Conservation (phyloP, 2,888 invertebrate genomes). For the Ferdinandea cuprea region DNA sequence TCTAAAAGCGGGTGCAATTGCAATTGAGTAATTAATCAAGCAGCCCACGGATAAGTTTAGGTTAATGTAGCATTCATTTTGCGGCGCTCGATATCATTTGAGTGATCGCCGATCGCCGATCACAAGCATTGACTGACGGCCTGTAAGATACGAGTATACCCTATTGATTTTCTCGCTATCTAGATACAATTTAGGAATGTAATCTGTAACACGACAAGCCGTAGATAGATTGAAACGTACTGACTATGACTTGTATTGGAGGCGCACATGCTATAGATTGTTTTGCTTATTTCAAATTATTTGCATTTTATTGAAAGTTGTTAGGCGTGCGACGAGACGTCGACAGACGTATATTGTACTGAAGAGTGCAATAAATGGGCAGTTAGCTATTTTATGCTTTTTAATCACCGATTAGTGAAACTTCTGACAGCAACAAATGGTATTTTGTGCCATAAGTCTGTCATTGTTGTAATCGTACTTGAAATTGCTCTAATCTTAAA, state of each 20-base stretch:
- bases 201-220: conserved; percentile 22
- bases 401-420: conserved; percentile 1
- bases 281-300: not conserved
- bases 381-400: not conserved
- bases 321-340: not conserved
- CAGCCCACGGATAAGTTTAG: conserved; percentile 14
- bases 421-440: conserved; percentile 3
- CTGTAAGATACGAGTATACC: conserved; percentile 2
- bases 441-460: not conserved
- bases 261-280: not conserved
- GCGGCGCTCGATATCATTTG: conserved; percentile 9
- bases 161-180: conserved; percentile 3
- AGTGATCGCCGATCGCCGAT: conserved; percentile 20
- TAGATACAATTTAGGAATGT: conserved; percentile 11
- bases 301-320: conserved; percentile 40
- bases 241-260: not conserved
- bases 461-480: not conserved
- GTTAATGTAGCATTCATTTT: conserved; percentile 22
- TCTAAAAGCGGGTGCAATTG: conserved; percentile 26
- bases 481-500: too few species aligned
- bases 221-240: conserved; percentile 22
- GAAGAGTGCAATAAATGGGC: conserved; percentile 5
- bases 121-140: not conserved
- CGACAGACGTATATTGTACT: not conserved
- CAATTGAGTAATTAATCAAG: conserved; percentile 44